Conservation (phyloP, 2,888 invertebrate genomes). For the Uloborus plumipes region DNA sequence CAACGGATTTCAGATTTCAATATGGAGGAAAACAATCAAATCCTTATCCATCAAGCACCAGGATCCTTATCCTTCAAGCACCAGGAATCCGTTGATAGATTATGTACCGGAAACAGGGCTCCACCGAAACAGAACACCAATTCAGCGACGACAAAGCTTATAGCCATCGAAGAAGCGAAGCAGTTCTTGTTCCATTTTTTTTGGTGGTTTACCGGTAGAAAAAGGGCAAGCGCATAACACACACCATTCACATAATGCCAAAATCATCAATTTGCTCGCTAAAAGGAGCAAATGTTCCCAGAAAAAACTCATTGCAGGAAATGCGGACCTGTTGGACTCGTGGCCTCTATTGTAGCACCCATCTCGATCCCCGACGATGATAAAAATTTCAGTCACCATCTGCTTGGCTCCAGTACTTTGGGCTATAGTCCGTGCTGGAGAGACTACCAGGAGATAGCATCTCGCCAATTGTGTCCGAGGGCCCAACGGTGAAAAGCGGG, state of each 20-base stretch:
- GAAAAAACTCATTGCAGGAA: constrained; percentile 39
- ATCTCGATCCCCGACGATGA: constrained; percentile 36
- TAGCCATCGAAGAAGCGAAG: not conserved
- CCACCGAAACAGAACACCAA: too few species aligned
- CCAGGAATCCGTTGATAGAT: too few species aligned
- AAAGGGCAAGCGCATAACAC: not conserved
- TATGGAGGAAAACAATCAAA: too few species aligned
- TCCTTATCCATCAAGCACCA: too few species aligned
- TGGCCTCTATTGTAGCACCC: constrained; percentile 46
- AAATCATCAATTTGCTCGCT: constrained; percentile 58
- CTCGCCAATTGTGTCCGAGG: constrained; percentile 45
- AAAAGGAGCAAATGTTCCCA: constrained; percentile 58
- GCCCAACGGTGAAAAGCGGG: constrained; percentile 24
- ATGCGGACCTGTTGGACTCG: constrained; percentile 58
- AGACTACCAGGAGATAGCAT: constrained; percentile 35
- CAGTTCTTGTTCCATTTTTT: too few species aligned
- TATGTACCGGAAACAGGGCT: constrained; percentile 32
- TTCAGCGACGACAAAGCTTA: constrained; percentile 7
- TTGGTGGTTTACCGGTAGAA: not conserved
- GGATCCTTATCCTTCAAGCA: too few species aligned
- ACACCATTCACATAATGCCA: constrained; percentile 55
- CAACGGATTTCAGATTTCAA: too few species aligned
- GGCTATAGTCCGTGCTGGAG: constrained; percentile 10
- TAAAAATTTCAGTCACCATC: constrained; percentile 53
- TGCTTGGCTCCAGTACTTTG: constrained; percentile 36